Percentiles rank a stretch among this genome's conserved stretches.
These are phyloP conservation scores for Tricholaema leucomelas DNA, from an alignment of 2,113 vertebrate species.

Conservation along the genomic window DNA sequence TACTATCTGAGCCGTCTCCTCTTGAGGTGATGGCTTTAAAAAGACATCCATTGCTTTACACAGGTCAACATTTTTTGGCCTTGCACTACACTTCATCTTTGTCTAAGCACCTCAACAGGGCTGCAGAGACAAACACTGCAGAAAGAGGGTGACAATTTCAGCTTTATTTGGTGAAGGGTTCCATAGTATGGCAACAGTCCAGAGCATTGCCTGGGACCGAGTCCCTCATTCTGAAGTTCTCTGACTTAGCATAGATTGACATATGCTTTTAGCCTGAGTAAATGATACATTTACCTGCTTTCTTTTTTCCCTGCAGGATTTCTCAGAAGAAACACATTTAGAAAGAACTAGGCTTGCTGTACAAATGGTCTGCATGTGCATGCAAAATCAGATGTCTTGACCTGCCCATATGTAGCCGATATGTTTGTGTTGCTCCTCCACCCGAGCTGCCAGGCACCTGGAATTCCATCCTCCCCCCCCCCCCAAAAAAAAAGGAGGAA, in stretches of 20 bases:
- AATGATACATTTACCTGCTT: neutral
- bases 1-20: neutral
- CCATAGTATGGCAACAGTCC: neutral
- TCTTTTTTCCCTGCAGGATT: neutral
- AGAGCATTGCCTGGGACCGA: neutral
- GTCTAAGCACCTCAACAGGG: neutral
- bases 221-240: neutral
- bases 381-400: slow-evolving; percentile 35
- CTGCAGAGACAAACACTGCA: neutral
- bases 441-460: slow-evolving; percentile 37
- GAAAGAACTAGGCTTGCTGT: neutral
- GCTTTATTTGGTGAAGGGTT: neutral
- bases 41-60: neutral
- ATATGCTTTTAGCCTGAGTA: neutral
- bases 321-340: slow-evolving; percentile 3
- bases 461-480: too few species aligned
- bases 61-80: neutral
- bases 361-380: slow-evolving; percentile 24
- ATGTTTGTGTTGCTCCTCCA: neutral
- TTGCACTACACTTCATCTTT: neutral
- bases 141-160: neutral
- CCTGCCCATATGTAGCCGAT: neutral
- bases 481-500: too few species aligned
- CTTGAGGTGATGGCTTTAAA: neutral
- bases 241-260: slow-evolving; percentile 11